A percentile compares a stretch with the other conserved stretches of the same genome.
These are phyloP conservation scores for Deilephila porcellus DNA, from an alignment of 2,888 invertebrate genomes.

Conservation along the genomic window DNA sequence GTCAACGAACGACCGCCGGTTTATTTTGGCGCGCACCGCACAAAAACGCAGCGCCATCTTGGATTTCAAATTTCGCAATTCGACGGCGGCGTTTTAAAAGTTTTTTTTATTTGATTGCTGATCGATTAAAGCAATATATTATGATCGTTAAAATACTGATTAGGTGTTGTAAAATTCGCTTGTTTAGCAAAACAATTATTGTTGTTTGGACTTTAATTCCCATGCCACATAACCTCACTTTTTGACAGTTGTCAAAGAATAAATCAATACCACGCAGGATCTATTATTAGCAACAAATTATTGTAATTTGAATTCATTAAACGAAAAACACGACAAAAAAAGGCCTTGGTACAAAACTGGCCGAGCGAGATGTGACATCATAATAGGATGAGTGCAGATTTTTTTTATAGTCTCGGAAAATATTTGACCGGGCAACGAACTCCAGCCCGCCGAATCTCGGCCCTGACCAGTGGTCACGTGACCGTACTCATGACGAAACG, in stretches of 20 bases:
- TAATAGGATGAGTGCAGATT: slow-evolving; percentile 73
- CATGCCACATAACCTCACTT: neutral
- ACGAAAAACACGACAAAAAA: slow-evolving; percentile 51
- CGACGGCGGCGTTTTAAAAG: slow-evolving; percentile 41
- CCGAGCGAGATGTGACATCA: slow-evolving; percentile 65
- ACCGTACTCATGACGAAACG: slow-evolving; percentile 62
- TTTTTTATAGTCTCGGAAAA: slow-evolving; percentile 69
- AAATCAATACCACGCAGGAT: neutral
- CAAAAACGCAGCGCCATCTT: slow-evolving; percentile 69
- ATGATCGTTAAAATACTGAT: slow-evolving; percentile 36
- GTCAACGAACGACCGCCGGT: slow-evolving; percentile 81
- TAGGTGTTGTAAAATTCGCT: slow-evolving; percentile 21
- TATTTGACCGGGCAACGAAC: slow-evolving; percentile 77
- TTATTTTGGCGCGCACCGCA: slow-evolving; percentile 75
- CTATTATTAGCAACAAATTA: slow-evolving; percentile 23
- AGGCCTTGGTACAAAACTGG: slow-evolving; percentile 53
- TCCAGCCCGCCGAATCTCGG: slow-evolving; percentile 60
- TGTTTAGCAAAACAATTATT: slow-evolving; percentile 1
- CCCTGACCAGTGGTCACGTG: slow-evolving; percentile 65
- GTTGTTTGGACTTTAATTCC: neutral
- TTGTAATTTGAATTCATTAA: slow-evolving; percentile 23
- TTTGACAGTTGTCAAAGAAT: slow-evolving; percentile 18
- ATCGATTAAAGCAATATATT: slow-evolving; percentile 50
- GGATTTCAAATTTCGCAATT: slow-evolving; percentile 54
- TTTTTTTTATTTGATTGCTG: slow-evolving; percentile 42